Evolutionary conservation across 2,888 invertebrate species (phyloP), one percentile per base, ranked within the genome.

Genomic region (Thecophora atra): DNA sequence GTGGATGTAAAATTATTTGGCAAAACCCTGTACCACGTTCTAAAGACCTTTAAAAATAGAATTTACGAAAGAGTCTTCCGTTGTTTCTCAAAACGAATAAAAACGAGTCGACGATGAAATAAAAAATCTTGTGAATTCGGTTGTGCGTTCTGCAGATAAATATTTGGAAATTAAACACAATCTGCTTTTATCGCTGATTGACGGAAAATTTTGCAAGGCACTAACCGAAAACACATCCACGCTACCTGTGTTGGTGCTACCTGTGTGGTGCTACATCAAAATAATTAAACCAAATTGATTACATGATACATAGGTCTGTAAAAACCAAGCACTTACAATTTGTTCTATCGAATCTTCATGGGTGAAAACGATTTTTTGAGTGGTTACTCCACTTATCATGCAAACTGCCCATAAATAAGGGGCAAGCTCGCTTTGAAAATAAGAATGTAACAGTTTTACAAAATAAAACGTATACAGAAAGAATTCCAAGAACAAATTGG

Each of bases 251-350:
- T n/a, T n/a, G n/a, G 37, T 62, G 56, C 30, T 62, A 30, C 37
- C 26, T 37, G n/a, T 62, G 37, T 30, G 37, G 37, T 24, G 62
- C 37, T 19, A 8, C 3, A 5, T 30, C 62, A 1, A 30, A 26
- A 30, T 3, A 30, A 13, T 62, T 30, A 1, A 62, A 62, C 26
- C 0, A 62, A 62, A 17, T 37, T 62, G 19, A 62, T n/a, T 15
- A 56, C 24, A 56, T 56, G 56, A 56, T 56, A 56, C 19, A 56
- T 56, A 56, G 56, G 56, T 1, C 13, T 56, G 24, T 56, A 8
- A 56, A 56, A 56, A 56, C 24, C 21, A 56, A 76, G 47, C 70
- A 68, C 47, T 58, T 74, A 7, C 66, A 73, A 63, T 71, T 73
- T 44, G 75, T 54, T 37, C 37, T 52, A 63, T 63, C 54, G 7